These are phyloP conservation scores for Sebastes melanostomus DNA, from an alignment of 2,797 vertebrate genomes.

Conservation along the genomic window DNA sequence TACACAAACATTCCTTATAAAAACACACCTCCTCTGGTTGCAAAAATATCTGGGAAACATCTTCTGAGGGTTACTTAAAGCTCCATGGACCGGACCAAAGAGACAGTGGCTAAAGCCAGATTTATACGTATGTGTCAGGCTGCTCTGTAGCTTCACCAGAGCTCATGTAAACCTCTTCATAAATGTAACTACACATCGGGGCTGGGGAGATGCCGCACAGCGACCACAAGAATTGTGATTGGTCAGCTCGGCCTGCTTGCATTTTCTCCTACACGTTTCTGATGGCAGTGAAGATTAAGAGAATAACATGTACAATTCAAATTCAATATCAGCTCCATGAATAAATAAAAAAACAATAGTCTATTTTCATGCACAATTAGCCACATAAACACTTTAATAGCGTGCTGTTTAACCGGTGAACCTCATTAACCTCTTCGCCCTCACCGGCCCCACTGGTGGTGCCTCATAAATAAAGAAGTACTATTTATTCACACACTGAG, in stretches of 20 bases:
- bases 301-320: background rate
- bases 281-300: background rate
- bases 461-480: background rate
- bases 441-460: background rate
- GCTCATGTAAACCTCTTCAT: slow-evolving; percentile 28
- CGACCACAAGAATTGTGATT: background rate
- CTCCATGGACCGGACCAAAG: slow-evolving; percentile 16
- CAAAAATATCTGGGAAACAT: slow-evolving; percentile 42
- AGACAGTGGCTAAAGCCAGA: slow-evolving; percentile 11
- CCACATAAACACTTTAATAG: slow-evolving; percentile 1
- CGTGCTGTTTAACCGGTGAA: slow-evolving; percentile 17
- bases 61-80: slow-evolving; percentile 23
- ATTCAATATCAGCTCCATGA: background rate
- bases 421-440: slow-evolving; percentile 19
- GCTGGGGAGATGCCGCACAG: slow-evolving; percentile 2
- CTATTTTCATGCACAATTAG: slow-evolving; percentile 36
- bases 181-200: slow-evolving; percentile 27
- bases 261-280: background rate
- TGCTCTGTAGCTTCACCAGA: slow-evolving; percentile 1
- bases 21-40: slow-evolving; percentile 6
- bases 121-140: slow-evolving; percentile 26
- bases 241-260: slow-evolving; percentile 1
- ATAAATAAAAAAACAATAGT: background rate
- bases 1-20: slow-evolving; percentile 22
- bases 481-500: background rate